Evolutionary conservation across 2,113 vertebrate genomes (phyloP).

Genomic region (Scopus umbretta): DNA sequence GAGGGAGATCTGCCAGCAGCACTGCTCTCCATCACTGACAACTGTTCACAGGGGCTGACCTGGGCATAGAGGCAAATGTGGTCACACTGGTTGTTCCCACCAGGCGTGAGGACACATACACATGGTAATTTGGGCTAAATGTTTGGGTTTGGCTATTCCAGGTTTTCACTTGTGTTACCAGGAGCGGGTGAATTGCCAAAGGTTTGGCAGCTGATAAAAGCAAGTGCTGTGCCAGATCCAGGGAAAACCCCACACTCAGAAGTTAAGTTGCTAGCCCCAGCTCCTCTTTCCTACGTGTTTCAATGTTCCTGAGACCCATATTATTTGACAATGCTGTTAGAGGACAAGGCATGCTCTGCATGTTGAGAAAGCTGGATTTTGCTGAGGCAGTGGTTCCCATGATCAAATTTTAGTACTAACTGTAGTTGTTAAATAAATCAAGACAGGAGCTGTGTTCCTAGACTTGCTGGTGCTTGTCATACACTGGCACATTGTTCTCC

Average conservation of each 20-base stretch:
- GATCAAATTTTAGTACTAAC: conserved; percentile 1
- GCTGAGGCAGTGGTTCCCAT: conserved; percentile 54
- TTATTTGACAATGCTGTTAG: neutral
- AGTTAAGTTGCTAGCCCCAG: neutral
- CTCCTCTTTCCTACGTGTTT: neutral
- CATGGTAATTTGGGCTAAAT: neutral
- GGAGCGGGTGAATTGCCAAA: conserved; percentile 1
- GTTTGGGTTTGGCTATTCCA: neutral
- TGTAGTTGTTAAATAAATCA: conserved; percentile 3
- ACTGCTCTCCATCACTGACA: neutral
- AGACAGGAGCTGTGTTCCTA: neutral
- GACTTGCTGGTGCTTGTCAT: conserved; percentile 31
- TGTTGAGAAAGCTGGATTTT: conserved; percentile 2
- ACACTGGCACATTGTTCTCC: conserved; percentile 17
- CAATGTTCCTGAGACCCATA: neutral
- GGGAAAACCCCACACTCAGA: neutral
- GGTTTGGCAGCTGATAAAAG: neutral
- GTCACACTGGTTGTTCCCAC: neutral
- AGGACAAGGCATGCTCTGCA: neutral
- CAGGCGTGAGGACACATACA: neutral
- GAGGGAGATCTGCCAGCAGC: neutral
- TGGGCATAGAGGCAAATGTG: neutral
- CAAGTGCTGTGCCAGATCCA: neutral
- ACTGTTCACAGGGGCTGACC: neutral
- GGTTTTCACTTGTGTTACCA: neutral